Evolutionary conservation across 2,888 invertebrate species (phyloP), one percentile per base, ranked within the genome.

Genomic region (Coleophora flavipennella): DNA sequence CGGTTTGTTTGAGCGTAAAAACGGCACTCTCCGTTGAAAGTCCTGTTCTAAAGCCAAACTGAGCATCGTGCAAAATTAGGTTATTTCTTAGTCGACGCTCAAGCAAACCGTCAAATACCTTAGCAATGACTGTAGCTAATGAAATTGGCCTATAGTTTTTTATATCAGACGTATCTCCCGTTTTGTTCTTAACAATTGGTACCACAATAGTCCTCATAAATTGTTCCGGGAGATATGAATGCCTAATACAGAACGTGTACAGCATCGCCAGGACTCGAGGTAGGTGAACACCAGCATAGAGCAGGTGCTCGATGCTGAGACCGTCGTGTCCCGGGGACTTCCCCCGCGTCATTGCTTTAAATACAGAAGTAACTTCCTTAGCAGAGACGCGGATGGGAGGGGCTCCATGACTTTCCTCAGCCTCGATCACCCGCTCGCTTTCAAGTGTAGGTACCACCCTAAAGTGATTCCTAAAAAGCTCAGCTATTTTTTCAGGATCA

Each of bases 131-230:
- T n/a, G 41, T 38, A 11, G 41, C 43, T 25, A 38, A 29, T 2
- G 43, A 41, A 13, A 44, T 38, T 7, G 41, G 32, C 9, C 41
- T 13, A 28, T 45, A 40, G 31, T n/a, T n/a, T n/a, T 36, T 38
- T 27, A 36, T 29, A 8, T 29, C 40, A 12, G 40, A 40, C 28
- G n/a, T 29, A n/a, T 29, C 29, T n/a, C n/a, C 8, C 9, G 29
- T 29, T n/a, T 9, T n/a, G 8, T 29, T 29, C n/a, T 29, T 29
- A 29, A 29, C 8, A 6, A 29, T 9, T n/a, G 29, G 29, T n/a
- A 29, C n/a, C 3, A 29, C 8, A 29, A 29, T n/a, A n/a, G 29
- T 29, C n/a, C n/a, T 29, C 29, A 29, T 29, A 3, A 29, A n/a
- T 9, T 29, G 10, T 8, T 9, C 10, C 3, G 29, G 29, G 3